Base-by-base conservation (phyloP, 1,140 invertebrate genomes). In the Manduca sexta region DNA sequence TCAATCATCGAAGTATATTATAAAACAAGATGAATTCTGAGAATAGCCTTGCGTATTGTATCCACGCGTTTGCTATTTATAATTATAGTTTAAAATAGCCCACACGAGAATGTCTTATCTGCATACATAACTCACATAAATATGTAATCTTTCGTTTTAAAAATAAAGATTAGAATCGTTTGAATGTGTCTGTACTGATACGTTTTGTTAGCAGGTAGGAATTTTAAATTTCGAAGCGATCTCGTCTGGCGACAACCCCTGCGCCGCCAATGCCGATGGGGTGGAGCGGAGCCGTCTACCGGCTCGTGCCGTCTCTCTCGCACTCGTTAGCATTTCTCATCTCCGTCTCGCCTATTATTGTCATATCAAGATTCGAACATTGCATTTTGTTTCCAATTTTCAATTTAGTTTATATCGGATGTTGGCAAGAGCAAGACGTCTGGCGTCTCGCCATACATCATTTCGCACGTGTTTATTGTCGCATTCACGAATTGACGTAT, bases 321-420 rank as follows among this genome's bases (percentile, higher is more conserved):
- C 56, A 15, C 76, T 37, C 17, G 34, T 29, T 38, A 49, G 41
- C 57, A 4, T 45, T 40, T 51, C 54, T 66, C 68, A 73, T 75
- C 69, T 69, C 72, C 39, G 70, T 83, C 77, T 81, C 74, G 64
- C 70, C 72, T 78, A 74, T 81, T 81, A 84, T 84, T 84, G 75
- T 80, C 77, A 84, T 81, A 81, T 82, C 73, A 80, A 79, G 73
- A 84, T 84, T 75, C 69, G 75, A 80, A 71, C 69, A 77, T 77
- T 77, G 75, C 74, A 81, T 79, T 83, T 84, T 82, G 74, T 84
- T 84, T 84, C 75, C 73, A 82, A 82, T 84, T 81, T 84, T 82
- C 72, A 77, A 84, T 81, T 84, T 79, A 84, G 78, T 84, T 81
- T 78, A 82, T 76, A 76, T 77, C 70, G 70, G 70, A 78, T 80